Base-by-base conservation (phyloP, 2,797 vertebrate species). In the Sebastes ruberrimus region DNA sequence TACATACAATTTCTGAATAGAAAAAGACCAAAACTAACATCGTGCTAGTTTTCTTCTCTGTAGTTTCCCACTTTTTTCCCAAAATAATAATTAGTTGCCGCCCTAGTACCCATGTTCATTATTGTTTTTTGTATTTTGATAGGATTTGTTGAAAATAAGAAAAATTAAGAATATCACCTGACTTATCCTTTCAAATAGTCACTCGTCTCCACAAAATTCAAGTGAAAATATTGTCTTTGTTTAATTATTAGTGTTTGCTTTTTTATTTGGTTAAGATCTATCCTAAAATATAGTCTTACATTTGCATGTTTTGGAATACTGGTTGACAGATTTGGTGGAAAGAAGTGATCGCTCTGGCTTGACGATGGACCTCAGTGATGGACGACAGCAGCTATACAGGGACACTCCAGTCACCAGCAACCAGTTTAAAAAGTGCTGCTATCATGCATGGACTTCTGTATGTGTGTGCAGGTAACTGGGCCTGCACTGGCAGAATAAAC, bases 381-480 rank as follows among this genome's bases (percentile, higher is more conserved):
- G 52, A 80, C 2, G 7, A 28, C 61, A 27, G 38, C 66, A 13
- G 52, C 65, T 49, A 2, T 4, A 35, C 65, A 62, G 55, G 56
- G 28, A 80, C 32, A 23, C 62, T 81, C 49, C 57, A 52, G 18
- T 67, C 76, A 82, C 63, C 73, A 82, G 80, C 79, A 64, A 52
- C 66, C 76, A 42, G 60, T 73, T 71, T 46, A 28, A 7, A 79
- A 74, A 68, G 27, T 6, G 33, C 83, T 81, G 57, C 63, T 46
- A 5, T 78, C 62, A 67, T 30, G 11, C 25, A 52, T 35, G 76
- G 60, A 85, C 78, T 20, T 61, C 22, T 79, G 61, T 53, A 6
- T 62, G n/a, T 71, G 60, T 33, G 59, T 75, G 62, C 85, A 90
- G 82, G 84, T 88, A 76, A 81, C 71, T n/a, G 74, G 49, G 63